Conservation (phyloP, 2,113 vertebrate species). For the Rynchops niger region DNA sequence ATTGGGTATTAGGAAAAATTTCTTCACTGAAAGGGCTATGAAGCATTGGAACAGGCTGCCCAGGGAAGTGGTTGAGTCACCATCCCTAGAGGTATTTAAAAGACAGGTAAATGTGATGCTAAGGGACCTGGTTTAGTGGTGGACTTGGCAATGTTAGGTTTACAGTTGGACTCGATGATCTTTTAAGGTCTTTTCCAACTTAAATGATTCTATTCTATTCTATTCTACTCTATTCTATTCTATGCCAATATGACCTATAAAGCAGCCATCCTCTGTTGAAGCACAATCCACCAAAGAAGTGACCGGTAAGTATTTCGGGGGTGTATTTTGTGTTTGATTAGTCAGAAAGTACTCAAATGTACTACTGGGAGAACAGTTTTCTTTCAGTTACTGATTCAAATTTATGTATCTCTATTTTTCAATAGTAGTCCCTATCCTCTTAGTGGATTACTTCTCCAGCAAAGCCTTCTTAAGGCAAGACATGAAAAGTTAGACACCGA, state of each 20-base stretch:
- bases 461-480: background rate
- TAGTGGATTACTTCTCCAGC: background rate
- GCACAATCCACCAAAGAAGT: background rate
- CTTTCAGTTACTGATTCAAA: background rate
- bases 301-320: background rate
- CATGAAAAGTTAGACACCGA: background rate
- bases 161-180: background rate
- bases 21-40: background rate
- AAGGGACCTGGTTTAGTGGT: background rate
- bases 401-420: background rate
- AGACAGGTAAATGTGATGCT: background rate
- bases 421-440: background rate
- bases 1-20: background rate
- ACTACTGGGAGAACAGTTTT: background rate
- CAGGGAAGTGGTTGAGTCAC: background rate
- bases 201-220: background rate
- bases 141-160: background rate
- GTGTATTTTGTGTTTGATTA: background rate
- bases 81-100: background rate
- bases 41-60: background rate
- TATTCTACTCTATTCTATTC: background rate
- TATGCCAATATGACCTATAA: background rate
- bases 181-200: background rate
- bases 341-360: background rate
- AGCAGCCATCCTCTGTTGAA: background rate